Evolutionary conservation across 2,888 invertebrate species (phyloP), one percentile per base, ranked within the genome.

Genomic region (Drosophila mettleri): DNA sequence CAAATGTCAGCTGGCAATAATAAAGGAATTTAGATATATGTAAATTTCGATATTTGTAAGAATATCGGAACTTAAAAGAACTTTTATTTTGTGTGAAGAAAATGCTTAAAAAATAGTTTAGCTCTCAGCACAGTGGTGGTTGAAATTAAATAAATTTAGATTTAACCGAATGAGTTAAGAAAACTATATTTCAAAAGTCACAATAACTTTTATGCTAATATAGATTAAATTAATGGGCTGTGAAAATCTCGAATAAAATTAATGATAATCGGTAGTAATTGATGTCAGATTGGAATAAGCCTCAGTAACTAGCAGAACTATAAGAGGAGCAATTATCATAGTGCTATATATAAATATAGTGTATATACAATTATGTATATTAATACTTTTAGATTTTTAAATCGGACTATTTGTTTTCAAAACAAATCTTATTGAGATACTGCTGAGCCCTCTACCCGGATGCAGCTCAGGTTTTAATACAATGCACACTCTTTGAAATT

Each of bases 401-500:
- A 5, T 22, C 41, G 14, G 14, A 0, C 41, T n/a, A 22, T 22
- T 24, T 9, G 24, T n/a, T 24, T 43, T 24, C n/a, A 6, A 22
- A 10, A 43, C n/a, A 6, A 22, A 10, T 5, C n/a, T n/a, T 20
- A 14, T n/a, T 31, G 4, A 9, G 14, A 16, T 29, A 20, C 9
- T 63, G 22, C 29, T 9, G 16, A 64, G 34, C 51, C 43, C 64
- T 66, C 31, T 14, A 36, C 24, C 31, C 34, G 16, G 12, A 14
- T 6, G n/a, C 36, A 48, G 20, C 12, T 22, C 52, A 49, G 31
- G 31, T 72, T 48, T 60, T 52, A 60, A 64, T 46, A 55, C 38
- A 70, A 29, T 49, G 76, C 34, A 53, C 29, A 51, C 65, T 41
- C 39, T 36, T 24, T 34, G n/a, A 34, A 36, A 43, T 29, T 18